Conservation (phyloP, 2,797 vertebrate species). For the Lates japonicus region DNA sequence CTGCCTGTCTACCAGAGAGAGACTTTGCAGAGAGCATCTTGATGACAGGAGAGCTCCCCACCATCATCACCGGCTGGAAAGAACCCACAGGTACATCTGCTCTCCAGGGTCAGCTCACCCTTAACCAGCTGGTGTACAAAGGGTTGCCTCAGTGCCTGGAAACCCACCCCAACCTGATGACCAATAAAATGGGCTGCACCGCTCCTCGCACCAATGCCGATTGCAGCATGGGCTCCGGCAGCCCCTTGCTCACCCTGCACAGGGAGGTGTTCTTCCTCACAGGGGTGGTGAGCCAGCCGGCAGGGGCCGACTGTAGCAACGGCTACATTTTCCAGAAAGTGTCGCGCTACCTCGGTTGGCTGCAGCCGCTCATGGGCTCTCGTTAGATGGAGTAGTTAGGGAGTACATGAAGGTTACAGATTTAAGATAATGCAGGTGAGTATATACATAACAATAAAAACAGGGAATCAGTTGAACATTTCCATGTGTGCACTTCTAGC, state of each 20-base stretch:
- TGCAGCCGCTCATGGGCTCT: constrained; percentile 70
- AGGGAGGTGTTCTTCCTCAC: constrained; percentile 85
- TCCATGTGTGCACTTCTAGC: constrained; percentile 25
- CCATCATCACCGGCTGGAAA: constrained; percentile 83
- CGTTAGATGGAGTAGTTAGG: constrained; percentile 42
- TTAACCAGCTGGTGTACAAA: constrained; percentile 80
- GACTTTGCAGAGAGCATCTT: constrained; percentile 85
- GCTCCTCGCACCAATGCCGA: constrained; percentile 67
- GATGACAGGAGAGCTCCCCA: constrained; percentile 62
- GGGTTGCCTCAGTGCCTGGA: constrained; percentile 73
- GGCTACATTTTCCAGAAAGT: constrained; percentile 88
- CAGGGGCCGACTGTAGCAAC: constrained; percentile 73
- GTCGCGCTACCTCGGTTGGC: constrained; percentile 83
- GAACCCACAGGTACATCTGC: neutral
- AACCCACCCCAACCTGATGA: constrained; percentile 73
- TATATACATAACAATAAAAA: constrained; percentile 27
- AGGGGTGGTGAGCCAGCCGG: constrained; percentile 78
- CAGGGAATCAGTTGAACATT: constrained; percentile 36
- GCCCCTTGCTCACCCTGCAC: constrained; percentile 84
- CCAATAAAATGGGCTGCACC: constrained; percentile 87
- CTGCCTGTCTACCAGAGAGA: constrained; percentile 84
- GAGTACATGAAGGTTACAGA: constrained; percentile 2
- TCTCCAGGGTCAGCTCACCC: constrained; percentile 69
- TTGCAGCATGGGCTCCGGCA: constrained; percentile 82
- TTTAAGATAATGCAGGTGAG: constrained; percentile 27